Evolutionary conservation across 92 coral and sea anemone genomes (phyloP), one percentile per base, ranked within the genome.

Genomic region (Scolanthus callimorphus): DNA sequence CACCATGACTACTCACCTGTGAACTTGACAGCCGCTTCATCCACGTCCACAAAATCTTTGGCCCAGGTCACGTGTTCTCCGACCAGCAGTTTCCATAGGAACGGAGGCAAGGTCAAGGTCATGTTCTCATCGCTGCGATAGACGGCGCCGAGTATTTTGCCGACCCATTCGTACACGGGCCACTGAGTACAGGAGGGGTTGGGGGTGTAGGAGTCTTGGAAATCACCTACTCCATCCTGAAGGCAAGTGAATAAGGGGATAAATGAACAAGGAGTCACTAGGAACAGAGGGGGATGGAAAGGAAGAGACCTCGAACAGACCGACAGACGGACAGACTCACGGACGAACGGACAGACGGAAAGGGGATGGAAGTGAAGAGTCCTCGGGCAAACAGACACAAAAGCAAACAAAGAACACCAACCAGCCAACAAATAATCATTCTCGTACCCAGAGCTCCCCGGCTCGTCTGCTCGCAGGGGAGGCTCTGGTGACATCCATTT

Each of bases 61-160:
- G 94, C 74, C 99, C 99, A 94, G 21, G 88, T 88, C 85, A 94
- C 99, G 50, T 94, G 96, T 29, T 89, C 99, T 45, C 99, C 98
- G 9, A 85, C 96, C 17, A 94, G 72, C 20, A 94, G 85, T 62
- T 94, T 94, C 99, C 99, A 94, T 8, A 88, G 85, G 58, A 80
- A 94, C 15, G 96, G 99, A 0, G 99, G 96, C 34, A 85, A 81
- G 31, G 81, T 49, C 67, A 94, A 57, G 11, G 99, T 89, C 30
- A 94, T 67, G 76, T 90, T 88, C 59, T 94, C 99, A 39, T 94
- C 99, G 55, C 94, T 94, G 49, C 99, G 99, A 53, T 76, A 94
- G 43, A 69, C 85, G 15, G 87, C 99, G 29, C 99, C 98, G 74
- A 94, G 81, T 10, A 94, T 73, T 60, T 77, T 80, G 19, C 98